Base-by-base conservation (phyloP, 2,113 vertebrate species). In the Saimiri boliviensis region DNA sequence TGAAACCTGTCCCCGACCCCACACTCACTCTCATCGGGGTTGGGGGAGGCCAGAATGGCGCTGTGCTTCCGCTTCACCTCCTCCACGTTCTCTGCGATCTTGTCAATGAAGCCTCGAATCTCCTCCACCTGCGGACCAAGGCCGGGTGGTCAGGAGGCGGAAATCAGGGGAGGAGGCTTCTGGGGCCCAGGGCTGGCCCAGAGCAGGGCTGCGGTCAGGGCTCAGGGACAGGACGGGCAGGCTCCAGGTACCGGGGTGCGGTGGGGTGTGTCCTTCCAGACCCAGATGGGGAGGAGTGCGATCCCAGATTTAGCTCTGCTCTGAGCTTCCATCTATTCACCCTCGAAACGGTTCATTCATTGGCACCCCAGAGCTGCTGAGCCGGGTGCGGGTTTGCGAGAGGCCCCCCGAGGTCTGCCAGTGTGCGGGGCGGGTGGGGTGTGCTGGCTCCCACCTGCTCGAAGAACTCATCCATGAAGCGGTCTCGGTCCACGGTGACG, bases 11-110 rank as follows among this genome's bases (percentile, higher is more conserved):
- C 23, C n/a, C 40, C 11, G 14, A 42, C 6, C 0, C 17, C 47
- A 73, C 66, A 98, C 99, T 99, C 99, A 99, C 99, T 99, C 96
- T 99, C 99, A 0, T 99, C 99, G 0, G 99, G 99, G 97, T 99
- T 99, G 45, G 99, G 99, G 0, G 99, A 99, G 32, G 99, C 99
- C 0, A 99, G 99, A 96, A 99, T 99, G 98, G 99, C 99, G 0
- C 99, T 99, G 98, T 99, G 99, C 96, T 99, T 99, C 98, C 99
- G 99, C 97, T 99, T 99, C 98, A 99, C 99, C 98, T 99, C 99
- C 95, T 99, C 99, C 85, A 99, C 99, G 0, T 99, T 99, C 98
- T 99, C 99, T 0, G 99, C 99, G 94, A 99, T 99, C 91, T 99
- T 99, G 96, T 99, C 99, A 12, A 99, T 99, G 97, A 99, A 99